Conservation (phyloP, 2,113 vertebrate species). For the Heterotis niloticus region DNA sequence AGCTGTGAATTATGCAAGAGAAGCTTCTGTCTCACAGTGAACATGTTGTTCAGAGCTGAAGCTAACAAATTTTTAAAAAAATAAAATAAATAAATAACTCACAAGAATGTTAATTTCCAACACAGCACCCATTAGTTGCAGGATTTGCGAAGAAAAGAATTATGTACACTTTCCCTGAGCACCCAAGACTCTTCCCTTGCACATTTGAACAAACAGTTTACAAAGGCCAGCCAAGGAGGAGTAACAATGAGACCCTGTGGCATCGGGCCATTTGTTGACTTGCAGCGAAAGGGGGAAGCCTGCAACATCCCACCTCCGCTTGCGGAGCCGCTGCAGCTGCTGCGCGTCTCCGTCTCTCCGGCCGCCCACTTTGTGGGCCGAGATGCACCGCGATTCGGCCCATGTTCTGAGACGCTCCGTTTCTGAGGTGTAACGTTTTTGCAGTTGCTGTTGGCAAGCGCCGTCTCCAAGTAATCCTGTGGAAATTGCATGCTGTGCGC, state of each 20-base stretch:
- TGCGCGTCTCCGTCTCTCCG: background rate
- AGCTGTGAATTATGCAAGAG: background rate
- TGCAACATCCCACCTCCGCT: background rate
- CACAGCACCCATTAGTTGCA: background rate
- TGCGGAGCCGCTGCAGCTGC: background rate
- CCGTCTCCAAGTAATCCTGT: slow-evolving; percentile 20
- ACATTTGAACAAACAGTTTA: slow-evolving; percentile 2
- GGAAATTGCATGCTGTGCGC: slow-evolving; percentile 23
- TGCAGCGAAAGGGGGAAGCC: background rate
- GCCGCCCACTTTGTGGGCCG: background rate
- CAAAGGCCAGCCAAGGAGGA: background rate
- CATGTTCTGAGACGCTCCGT: background rate
- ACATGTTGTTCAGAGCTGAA: background rate
- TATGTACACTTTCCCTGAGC: background rate
- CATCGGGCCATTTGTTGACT: slow-evolving; percentile 1
- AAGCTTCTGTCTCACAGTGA: background rate
- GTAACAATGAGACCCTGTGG: background rate
- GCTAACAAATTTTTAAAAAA: no score
- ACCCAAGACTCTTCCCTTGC: background rate
- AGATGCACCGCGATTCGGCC: background rate
- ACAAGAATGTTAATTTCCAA: background rate
- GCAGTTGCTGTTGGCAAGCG: slow-evolving; percentile 28
- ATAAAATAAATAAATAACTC: no score
- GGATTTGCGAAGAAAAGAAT: background rate
- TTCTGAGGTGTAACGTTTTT: slow-evolving; percentile 25